phyloP scores from a whole-genome alignment of 1,140 invertebrate genomes.

The Steinernema khuongi region DNA sequence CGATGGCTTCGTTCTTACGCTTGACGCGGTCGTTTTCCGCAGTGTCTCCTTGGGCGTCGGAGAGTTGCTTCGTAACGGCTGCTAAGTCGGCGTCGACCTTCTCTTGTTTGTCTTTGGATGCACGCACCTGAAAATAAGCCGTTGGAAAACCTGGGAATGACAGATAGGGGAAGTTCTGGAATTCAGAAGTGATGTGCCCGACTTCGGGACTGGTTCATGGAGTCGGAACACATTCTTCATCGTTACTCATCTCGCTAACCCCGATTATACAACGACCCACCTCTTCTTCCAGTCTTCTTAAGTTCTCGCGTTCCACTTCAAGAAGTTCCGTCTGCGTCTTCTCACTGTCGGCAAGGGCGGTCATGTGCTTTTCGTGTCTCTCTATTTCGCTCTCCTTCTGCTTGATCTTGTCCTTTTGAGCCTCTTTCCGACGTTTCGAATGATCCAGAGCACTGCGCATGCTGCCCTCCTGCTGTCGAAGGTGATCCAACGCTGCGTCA shows the following conservation, averaged over 20 bases:
- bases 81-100: constrained; percentile 67
- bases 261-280: too few species aligned
- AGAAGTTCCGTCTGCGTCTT: background rate
- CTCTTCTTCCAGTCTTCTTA: constrained; percentile 18
- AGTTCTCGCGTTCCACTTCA: background rate
- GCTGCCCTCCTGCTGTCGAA: constrained; percentile 93
- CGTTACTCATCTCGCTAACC: too few species aligned
- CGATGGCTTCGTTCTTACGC: constrained; percentile 95
- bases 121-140: constrained; percentile 76
- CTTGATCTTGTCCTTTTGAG: constrained; percentile 85
- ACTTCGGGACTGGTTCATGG: too few species aligned
- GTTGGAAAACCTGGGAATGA: too few species aligned
- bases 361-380: constrained; percentile 17
- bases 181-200: too few species aligned
- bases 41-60: constrained; percentile 92
- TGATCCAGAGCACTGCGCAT: constrained; percentile 92
- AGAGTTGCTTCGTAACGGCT: constrained; percentile 80
- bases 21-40: constrained; percentile 88
- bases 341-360: constrained; percentile 6
- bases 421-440: constrained; percentile 85
- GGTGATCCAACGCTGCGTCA: constrained; percentile 84
- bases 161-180: too few species aligned
- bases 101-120: constrained; percentile 79
- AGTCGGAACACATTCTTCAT: too few species aligned
- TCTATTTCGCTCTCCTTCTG: constrained; percentile 35